Evolutionary conservation across 2,888 invertebrate species (phyloP), one percentile per base, ranked within the genome.

Genomic region (Eupithecia tripunctaria): DNA sequence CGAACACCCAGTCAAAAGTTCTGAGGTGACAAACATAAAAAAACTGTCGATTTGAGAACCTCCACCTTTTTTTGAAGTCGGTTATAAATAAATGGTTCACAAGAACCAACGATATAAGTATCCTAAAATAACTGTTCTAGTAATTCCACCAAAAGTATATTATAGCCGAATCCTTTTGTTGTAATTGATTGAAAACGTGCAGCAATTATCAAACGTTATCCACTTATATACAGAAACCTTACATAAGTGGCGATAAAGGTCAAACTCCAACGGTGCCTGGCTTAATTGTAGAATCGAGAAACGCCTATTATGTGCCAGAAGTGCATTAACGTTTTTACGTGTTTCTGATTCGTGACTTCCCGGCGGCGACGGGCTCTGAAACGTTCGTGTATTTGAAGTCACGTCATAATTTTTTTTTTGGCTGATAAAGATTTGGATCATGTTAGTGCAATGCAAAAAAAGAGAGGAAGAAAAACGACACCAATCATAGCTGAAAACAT

Each of bases 331-430:
- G 74, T 78, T 79, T 77, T 75, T 70, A 68, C 69, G 36, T n/a
- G 62, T 21, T 14, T 25, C 70, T 70, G 68, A 78, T 56, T 78
- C 81, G 82, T 82, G 83, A 85, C 85, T 83, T 81, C 82, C 85
- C 82, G 78, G 65, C 74, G 18, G 0, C 18, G 43, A 41, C 41
- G 43, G 41, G 41, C 8, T n/a, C 21, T 75, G 73, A 73, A 68
- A 67, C 51, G 10, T n/a, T 1, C 10, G 21, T 21, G n/a, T 47
- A 21, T 47, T 47, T 64, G 38, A 70, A 62, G 68, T 73, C 73
- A 71, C 66, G 63, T 47, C 64, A 64, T 59, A 70, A 75, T 15
- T 29, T 6, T 2, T 60, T 29, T 25, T 56, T 25, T 21, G 51
- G 51, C 21, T 12, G 12, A 56, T 14, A 14, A 10, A 21, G 21